Evolutionary conservation across 2,113 vertebrate species (phyloP).

Genomic region (Garra rufa): DNA sequence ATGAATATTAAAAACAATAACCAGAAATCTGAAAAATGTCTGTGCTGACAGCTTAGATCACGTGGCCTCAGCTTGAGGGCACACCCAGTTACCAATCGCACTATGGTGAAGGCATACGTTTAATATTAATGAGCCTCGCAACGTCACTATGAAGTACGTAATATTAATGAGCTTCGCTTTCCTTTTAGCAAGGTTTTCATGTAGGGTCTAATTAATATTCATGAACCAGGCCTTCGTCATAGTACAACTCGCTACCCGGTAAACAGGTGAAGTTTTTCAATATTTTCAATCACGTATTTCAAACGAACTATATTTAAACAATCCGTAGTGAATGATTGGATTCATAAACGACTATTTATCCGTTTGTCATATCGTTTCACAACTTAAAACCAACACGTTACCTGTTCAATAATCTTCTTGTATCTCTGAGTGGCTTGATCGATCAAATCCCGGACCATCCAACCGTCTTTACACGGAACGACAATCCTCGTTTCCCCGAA

Average conservation of each 20-base stretch:
- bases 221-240: not conserved
- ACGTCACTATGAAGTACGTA: not conserved
- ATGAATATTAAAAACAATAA: not conserved
- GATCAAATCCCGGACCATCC: conserved; percentile 84
- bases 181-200: not conserved
- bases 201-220: conserved; percentile 10
- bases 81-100: not conserved
- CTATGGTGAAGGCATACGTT: not conserved
- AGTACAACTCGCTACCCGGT: conserved; percentile 1
- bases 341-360: not conserved
- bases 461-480: conserved; percentile 86
- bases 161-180: conserved; percentile 5
- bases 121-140: not conserved
- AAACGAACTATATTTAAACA: not conserved
- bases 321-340: not conserved
- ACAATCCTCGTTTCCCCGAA: conserved; percentile 87
- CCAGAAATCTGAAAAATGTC: conserved; percentile 9
- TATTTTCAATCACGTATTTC: not conserved
- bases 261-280: not conserved
- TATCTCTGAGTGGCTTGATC: conserved; percentile 89
- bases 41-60: conserved; percentile 21
- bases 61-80: conserved; percentile 16
- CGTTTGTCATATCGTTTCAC: no score
- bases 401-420: conserved; percentile 84
- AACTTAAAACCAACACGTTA: conserved; percentile 59